phyloP scores from a whole-genome alignment of 2,113 vertebrate species.

The Cyanistes caeruleus region DNA sequence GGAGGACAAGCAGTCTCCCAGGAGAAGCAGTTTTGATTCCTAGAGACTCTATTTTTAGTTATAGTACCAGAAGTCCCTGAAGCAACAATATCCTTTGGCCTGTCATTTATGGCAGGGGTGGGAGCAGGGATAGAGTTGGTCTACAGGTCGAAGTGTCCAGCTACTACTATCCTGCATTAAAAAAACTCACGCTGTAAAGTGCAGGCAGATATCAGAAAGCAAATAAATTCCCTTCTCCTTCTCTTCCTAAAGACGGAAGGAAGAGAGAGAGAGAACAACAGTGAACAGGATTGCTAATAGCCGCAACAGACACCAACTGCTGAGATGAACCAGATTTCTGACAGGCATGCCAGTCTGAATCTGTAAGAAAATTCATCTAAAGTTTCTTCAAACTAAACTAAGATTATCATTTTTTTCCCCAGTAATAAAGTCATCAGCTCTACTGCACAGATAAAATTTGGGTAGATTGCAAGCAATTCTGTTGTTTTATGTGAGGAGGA shows the following conservation, averaged over 20 bases:
- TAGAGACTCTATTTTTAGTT: conserved; percentile 56
- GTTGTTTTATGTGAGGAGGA: neutral
- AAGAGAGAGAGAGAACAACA: neutral
- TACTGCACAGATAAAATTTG: neutral
- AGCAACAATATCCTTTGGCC: conserved; percentile 60
- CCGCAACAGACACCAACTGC: neutral
- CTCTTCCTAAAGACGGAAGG: neutral
- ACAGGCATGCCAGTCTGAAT: neutral
- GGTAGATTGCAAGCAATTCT: neutral
- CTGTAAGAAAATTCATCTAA: neutral
- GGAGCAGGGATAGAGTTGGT: neutral
- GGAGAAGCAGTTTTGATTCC: conserved; percentile 52
- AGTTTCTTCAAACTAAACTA: neutral
- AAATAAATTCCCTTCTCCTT: neutral
- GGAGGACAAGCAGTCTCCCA: conserved; percentile 27
- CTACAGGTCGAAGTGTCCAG: neutral
- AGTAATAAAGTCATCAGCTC: neutral
- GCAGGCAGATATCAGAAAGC: neutral
- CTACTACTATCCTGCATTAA: neutral
- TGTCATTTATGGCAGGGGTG: conserved; percentile 29
- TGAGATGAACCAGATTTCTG: neutral
- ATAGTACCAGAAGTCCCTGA: conserved; percentile 28
- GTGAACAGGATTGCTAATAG: neutral
- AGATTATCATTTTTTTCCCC: neutral
- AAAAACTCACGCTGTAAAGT: neutral